Evolutionary conservation across 2,888 invertebrate genomes (phyloP), one percentile per base, ranked within the genome.

Genomic region (Hemithea aestivaria): DNA sequence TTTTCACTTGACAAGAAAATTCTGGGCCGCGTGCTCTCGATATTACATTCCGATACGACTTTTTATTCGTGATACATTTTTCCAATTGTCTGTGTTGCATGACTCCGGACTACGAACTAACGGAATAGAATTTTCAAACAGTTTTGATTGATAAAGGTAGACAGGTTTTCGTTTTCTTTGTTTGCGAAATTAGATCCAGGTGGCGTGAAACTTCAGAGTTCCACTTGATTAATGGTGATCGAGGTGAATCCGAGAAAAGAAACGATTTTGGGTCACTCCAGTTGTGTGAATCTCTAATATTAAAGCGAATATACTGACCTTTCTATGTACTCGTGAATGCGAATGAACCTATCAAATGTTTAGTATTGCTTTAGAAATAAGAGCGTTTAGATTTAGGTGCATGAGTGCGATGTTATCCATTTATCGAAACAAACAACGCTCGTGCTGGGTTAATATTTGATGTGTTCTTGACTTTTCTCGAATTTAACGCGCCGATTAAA

Each of bases 101-200:
- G 72, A 70, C 65, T 71, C 66, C 68, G 58, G 70, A 67, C 67
- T 73, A 72, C 69, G 75, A 81, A 83, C 80, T 82, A 80, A 79
- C 78, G 68, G 76, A 80, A 85, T 81, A 79, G 73, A 85, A 82
- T 80, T 87, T 85, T 80, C 80, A 37, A 42, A 42, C 36, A 79
- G 77, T 84, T 87, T 83, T 84, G 83, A 87, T 84, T 84, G 87
- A 84, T 84, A 85, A 82, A 83, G 83, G 84, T 84, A 83, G 84
- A 84, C 82, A 75, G 79, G 74, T 76, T 83, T 83, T 77, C 79
- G 77, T 72, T 81, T 84, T 83, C 80, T 83, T 84, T 84, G 83
- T 84, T 85, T 83, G 75, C 75, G 69, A 78, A 83, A 83, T 85
- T 83, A 80, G 80, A 81, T 83, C 80, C 72, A 78, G 77, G 73